These are phyloP conservation scores for Strigamia maritima DNA, from an alignment of 2,888 invertebrate genomes.

Conservation along the genomic window DNA sequence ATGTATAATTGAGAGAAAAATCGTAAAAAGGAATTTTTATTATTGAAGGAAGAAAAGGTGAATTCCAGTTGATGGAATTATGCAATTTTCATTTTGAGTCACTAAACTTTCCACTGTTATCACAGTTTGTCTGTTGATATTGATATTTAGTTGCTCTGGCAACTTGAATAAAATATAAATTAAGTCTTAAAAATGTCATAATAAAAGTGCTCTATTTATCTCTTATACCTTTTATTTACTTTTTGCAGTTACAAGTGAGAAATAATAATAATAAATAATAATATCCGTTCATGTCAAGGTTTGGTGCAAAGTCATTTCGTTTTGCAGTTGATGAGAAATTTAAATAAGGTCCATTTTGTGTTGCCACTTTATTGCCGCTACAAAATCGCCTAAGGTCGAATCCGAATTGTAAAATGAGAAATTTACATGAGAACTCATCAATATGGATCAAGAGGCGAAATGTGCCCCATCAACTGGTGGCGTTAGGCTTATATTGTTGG, in stretches of 20 bases:
- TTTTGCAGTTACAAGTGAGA: not conserved
- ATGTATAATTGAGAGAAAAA: not conserved
- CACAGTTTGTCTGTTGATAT: not conserved
- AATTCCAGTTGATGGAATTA: not conserved
- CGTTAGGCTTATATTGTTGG: not conserved
- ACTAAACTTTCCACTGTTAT: not conserved
- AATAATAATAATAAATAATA: not conserved
- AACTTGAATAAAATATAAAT: not conserved
- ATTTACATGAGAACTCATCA: conserved; percentile 11
- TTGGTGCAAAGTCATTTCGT: conserved; percentile 21
- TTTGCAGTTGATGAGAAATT: conserved; percentile 18
- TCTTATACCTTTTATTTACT: not conserved
- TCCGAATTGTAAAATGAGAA: conserved; percentile 1
- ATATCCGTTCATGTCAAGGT: not conserved
- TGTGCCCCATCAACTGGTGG: conserved; percentile 15
- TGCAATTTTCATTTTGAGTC: conserved; percentile 12
- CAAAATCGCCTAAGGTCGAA: conserved; percentile 20
- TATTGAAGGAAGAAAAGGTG: not conserved
- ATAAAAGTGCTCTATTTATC: too few species aligned
- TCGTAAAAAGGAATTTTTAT: not conserved
- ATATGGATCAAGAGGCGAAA: conserved; percentile 18
- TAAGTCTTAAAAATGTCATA: not conserved
- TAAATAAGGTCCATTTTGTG: conserved; percentile 8
- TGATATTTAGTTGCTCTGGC: not conserved
- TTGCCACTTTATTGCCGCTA: conserved; percentile 15